These are phyloP conservation scores for Plebejus melissa DNA, from an alignment of 2,888 invertebrate genomes.

Conservation along the genomic window DNA sequence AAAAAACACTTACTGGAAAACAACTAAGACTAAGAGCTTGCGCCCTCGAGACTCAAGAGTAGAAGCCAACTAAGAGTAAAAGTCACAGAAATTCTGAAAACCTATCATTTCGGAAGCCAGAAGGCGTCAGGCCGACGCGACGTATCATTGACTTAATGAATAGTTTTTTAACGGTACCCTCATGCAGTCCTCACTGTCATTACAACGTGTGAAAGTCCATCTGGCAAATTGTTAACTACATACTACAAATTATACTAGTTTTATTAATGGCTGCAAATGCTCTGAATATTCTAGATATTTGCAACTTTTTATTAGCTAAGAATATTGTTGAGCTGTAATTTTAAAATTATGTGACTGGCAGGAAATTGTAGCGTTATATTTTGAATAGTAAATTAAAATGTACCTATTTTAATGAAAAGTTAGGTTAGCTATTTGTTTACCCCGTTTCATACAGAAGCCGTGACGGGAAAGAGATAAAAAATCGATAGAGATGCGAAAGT, in stretches of 20 bases:
- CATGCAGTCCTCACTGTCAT: too few relatives aligned
- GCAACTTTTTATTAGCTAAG: not conserved
- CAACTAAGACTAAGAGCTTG: too few relatives aligned
- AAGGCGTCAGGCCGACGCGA: not conserved
- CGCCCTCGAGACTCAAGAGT: too few relatives aligned
- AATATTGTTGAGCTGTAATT: not conserved
- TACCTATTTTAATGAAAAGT: too few relatives aligned
- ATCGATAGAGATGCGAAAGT: too few relatives aligned
- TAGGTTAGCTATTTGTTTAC: too few relatives aligned
- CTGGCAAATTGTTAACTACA: conserved; percentile 39
- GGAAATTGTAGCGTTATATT: not conserved
- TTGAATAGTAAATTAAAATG: not conserved
- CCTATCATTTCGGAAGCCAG: not conserved
- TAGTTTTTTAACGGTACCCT: not conserved
- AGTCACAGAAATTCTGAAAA: not conserved
- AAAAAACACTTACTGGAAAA: too few relatives aligned
- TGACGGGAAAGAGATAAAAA: too few relatives aligned
- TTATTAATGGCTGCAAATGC: conserved; percentile 33
- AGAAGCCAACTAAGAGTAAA: not conserved
- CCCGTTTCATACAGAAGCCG: too few relatives aligned
- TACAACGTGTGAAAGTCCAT: conserved; percentile 39
- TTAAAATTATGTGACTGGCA: not conserved
- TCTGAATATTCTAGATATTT: not conserved
- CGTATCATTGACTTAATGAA: conserved; percentile 1
- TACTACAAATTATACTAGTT: conserved; percentile 39